Percentiles rank a stretch among this genome's conserved stretches.
Evolutionary conservation across 2,888 invertebrate species (phyloP).

Genomic region (Tanytarsus gracilentus): DNA sequence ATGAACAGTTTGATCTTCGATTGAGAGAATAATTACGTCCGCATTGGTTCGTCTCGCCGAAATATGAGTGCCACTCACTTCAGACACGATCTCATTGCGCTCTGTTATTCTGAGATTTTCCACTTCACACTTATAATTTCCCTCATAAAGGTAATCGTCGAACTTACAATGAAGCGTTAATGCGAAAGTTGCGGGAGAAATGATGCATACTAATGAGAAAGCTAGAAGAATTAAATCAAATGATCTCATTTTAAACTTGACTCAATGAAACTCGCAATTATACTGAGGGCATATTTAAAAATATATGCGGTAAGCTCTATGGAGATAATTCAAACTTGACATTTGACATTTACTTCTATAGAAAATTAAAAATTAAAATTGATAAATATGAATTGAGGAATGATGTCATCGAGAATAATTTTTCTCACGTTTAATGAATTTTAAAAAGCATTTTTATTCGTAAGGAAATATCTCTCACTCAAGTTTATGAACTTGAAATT

Average conservation of each 20-base stretch:
- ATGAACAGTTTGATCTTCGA: not conserved
- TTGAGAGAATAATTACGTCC: not conserved
- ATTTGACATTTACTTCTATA: no score
- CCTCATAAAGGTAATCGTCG: not conserved
- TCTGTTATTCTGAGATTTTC: not conserved
- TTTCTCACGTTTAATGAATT: no score
- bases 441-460: no score
- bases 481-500: not conserved
- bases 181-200: not conserved
- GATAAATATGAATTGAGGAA: no score
- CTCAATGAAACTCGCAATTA: no score
- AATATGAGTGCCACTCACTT: not conserved
- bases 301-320: no score
- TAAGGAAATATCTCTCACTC: not conserved
- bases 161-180: not conserved
- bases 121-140: slow-evolving; percentile 4
- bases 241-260: no score
- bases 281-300: no score
- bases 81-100: not conserved
- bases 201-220: slow-evolving; percentile 8
- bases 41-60: not conserved
- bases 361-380: no score
- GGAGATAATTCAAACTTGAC: no score
- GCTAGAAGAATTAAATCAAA: not conserved
- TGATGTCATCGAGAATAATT: no score